Conservation (phyloP, 2,797 vertebrate species). For the Pangasius mekongensis region DNA sequence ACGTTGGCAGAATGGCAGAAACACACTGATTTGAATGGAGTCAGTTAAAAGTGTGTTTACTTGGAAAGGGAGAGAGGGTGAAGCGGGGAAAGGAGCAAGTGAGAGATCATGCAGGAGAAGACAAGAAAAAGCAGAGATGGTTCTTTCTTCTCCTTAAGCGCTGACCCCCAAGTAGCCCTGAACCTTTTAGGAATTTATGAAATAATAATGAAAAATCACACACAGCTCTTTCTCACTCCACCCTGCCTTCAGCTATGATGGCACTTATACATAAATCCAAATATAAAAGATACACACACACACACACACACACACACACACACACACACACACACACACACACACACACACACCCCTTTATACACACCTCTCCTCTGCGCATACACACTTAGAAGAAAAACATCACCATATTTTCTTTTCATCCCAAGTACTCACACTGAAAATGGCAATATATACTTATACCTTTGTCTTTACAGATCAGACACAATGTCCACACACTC, state of each 20-base stretch:
- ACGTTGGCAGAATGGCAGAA: slow-evolving; percentile 34
- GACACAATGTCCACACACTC: background rate
- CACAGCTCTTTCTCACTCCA: slow-evolving; percentile 51
- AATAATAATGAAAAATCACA: slow-evolving; percentile 70
- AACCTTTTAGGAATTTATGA: slow-evolving; percentile 59
- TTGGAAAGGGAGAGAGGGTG: slow-evolving; percentile 61
- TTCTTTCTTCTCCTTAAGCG: slow-evolving; percentile 37
- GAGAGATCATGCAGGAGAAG: slow-evolving; percentile 11
- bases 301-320: background rate
- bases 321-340: too few species aligned
- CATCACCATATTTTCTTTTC: background rate
- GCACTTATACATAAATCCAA: background rate
- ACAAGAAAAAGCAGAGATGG: slow-evolving; percentile 57
- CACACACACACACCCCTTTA: background rate
- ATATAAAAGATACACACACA: background rate
- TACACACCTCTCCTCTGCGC: background rate
- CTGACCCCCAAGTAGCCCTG: slow-evolving; percentile 43
- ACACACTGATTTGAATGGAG: background rate
- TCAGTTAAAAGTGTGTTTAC: slow-evolving; percentile 1
- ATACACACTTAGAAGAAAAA: background rate
- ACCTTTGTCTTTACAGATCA: background rate
- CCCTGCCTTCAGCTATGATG: background rate
- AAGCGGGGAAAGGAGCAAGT: background rate
- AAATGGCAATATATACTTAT: background rate
- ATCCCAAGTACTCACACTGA: background rate